Evolutionary conservation across 2,113 vertebrate species (phyloP).

Genomic region (Triplophysa dalaica): DNA sequence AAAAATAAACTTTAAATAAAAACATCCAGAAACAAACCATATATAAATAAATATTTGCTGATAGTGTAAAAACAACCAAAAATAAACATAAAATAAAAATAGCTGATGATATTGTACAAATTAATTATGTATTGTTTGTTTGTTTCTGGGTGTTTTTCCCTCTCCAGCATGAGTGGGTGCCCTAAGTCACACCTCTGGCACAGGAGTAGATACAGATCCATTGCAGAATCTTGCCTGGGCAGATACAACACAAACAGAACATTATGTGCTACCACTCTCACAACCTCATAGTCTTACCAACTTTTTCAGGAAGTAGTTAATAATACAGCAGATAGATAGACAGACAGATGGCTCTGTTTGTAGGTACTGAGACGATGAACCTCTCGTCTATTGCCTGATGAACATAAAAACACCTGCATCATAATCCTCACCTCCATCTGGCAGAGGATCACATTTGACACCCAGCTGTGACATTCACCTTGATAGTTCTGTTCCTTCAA

Average conservation of each 20-base stretch:
- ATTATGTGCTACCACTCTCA: background rate
- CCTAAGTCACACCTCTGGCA: slow-evolving; percentile 7
- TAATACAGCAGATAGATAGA: no score
- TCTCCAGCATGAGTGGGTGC: no score
- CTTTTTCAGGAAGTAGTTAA: background rate
- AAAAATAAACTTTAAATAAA: background rate
- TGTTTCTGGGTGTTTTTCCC: no score
- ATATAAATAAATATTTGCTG: no score
- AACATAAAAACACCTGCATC: slow-evolving; percentile 37
- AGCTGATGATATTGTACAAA: no score
- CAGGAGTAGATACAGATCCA: background rate
- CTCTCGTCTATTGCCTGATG: slow-evolving; percentile 8
- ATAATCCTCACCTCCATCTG: slow-evolving; percentile 29
- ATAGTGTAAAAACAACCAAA: no score
- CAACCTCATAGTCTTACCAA: background rate
- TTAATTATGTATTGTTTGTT: no score
- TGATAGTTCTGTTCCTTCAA: slow-evolving; percentile 5
- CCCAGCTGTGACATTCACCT: slow-evolving; percentile 35
- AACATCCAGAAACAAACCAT: background rate
- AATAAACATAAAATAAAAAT: no score
- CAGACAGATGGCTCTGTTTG: no score
- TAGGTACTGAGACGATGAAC: background rate
- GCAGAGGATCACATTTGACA: slow-evolving; percentile 1
- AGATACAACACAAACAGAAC: slow-evolving; percentile 2
- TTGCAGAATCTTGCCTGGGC: slow-evolving; percentile 34